A percentile compares a stretch with the other conserved stretches of the same genome.
These are phyloP conservation scores for Brachyistius frenatus DNA, from an alignment of 2,113 vertebrate species.

Conservation along the genomic window DNA sequence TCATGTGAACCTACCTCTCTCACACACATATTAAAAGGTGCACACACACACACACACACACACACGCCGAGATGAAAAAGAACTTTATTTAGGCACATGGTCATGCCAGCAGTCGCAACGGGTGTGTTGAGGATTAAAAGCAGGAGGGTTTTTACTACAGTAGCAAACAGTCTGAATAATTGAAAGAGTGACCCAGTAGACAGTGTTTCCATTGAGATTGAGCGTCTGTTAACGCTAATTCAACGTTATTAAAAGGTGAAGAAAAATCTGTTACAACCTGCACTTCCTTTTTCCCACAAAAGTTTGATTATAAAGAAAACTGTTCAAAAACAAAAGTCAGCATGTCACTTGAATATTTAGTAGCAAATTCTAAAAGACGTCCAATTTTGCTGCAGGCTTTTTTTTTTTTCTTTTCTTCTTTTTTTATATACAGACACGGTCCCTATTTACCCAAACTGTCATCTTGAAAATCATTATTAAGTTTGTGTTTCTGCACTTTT, in stretches of 20 bases:
- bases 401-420: neutral
- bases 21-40: constrained; percentile 7
- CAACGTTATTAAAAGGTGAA: constrained; percentile 7
- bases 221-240: constrained; percentile 10
- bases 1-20: constrained; percentile 26
- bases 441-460: constrained; percentile 34
- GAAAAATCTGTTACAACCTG: constrained; percentile 22
- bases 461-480: constrained; percentile 26
- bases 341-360: constrained; percentile 20
- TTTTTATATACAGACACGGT: neutral
- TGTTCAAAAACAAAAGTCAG: constrained; percentile 3
- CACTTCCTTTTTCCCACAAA: constrained; percentile 5
- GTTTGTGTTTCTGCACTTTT: constrained; percentile 24
- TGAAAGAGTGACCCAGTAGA: constrained; percentile 62
- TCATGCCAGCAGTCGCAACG: constrained; percentile 31
- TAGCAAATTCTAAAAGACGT: constrained; percentile 10
- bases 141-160: constrained; percentile 53
- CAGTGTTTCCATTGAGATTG: constrained; percentile 35
- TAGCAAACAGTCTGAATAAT: constrained; percentile 60
- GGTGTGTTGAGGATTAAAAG: constrained; percentile 60
- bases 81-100: constrained; percentile 42
- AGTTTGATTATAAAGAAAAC: neutral
- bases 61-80: constrained; percentile 58
- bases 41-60: constrained; percentile 17
- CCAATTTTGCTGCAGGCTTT: constrained; percentile 15